A percentile compares a stretch with the other conserved stretches of the same genome.
Conservation (phyloP, 2,797 vertebrate genomes). For the Gymnopithys bicolor region DNA sequence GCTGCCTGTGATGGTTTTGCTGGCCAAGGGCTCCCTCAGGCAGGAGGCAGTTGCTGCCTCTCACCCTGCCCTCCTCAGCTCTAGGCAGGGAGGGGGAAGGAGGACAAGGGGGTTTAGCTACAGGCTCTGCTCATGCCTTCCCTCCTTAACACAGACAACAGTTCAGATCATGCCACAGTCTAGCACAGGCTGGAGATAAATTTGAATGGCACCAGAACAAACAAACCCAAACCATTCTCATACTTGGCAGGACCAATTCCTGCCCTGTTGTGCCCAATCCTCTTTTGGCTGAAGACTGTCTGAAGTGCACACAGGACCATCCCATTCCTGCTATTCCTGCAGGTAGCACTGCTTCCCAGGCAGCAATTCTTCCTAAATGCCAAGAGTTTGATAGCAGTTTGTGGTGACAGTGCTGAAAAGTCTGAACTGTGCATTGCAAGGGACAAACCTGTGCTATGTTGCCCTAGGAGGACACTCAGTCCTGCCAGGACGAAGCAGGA, state of each 20-base stretch:
- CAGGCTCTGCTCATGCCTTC: neutral
- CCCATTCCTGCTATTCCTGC: neutral
- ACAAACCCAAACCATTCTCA: neutral
- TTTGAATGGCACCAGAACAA: neutral
- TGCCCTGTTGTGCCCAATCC: accelerated
- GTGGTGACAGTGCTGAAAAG: neutral
- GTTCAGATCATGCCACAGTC: neutral
- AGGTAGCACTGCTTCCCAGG: accelerated
- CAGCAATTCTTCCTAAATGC: neutral
- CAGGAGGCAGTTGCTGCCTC: neutral
- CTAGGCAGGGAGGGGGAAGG: neutral
- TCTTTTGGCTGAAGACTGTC: neutral
- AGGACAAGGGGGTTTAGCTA: neutral
- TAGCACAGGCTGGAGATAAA: neutral
- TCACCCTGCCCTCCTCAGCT: neutral
- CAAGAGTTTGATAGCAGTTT: neutral
- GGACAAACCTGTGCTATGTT: neutral
- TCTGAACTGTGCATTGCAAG: neutral
- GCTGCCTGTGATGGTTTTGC: neutral
- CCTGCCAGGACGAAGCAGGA: neutral
- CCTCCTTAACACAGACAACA: neutral
- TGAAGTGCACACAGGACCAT: accelerated
- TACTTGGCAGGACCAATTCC: neutral
- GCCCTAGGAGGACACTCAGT: neutral
- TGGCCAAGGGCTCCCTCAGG: neutral